phyloP scores from a whole-genome alignment of 2,888 invertebrate genomes.

The Cephus sareptanus region DNA sequence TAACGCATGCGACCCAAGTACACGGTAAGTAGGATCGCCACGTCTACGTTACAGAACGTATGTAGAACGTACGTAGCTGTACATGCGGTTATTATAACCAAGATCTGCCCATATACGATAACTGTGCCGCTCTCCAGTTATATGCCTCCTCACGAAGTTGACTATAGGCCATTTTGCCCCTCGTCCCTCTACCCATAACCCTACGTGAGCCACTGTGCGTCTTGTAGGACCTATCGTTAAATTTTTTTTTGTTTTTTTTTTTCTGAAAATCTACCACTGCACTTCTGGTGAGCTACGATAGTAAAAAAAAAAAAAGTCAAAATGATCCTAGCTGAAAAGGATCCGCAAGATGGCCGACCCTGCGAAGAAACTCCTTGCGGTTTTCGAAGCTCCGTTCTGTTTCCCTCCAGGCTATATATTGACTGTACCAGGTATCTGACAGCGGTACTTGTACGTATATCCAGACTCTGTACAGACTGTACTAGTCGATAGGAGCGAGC shows the following conservation, averaged over 20 bases:
- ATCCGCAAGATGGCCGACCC: neutral
- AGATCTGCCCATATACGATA: constrained; percentile 50
- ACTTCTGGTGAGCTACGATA: neutral
- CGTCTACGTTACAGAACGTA: constrained; percentile 18
- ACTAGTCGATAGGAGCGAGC: neutral
- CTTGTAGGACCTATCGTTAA: neutral
- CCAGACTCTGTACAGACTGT: neutral
- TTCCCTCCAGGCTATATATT: neutral
- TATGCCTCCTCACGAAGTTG: constrained; percentile 19
- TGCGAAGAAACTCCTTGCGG: neutral
- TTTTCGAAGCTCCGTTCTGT: neutral
- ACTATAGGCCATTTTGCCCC: neutral
- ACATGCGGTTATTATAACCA: constrained; percentile 47
- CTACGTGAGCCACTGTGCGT: neutral
- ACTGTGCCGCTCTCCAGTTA: constrained; percentile 53
- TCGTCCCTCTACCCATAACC: neutral
- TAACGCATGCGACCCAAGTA: neutral
- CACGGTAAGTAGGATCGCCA: constrained; percentile 4
- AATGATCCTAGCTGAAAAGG: neutral
- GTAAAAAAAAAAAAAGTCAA: neutral
- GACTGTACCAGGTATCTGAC: neutral
- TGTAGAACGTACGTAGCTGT: constrained; percentile 35
- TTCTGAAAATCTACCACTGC: neutral
- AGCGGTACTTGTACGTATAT: neutral
- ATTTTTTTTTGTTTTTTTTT: neutral